Conservation (phyloP, 2,888 invertebrate genomes). For the Linnaemya vulpina region DNA sequence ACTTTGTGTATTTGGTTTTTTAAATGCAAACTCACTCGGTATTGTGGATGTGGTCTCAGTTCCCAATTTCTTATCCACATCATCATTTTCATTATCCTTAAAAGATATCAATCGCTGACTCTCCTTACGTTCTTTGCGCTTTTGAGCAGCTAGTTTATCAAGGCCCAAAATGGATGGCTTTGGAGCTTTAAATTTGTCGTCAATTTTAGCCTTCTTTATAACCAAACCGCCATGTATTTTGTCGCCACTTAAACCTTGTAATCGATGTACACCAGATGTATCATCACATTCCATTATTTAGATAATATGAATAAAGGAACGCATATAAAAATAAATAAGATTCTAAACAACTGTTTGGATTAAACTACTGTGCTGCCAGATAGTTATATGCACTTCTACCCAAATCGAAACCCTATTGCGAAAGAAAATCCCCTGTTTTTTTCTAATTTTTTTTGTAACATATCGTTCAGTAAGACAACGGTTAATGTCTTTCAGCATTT, state of each 20-base stretch:
- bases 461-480: too few relatives aligned
- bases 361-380: too few relatives aligned
- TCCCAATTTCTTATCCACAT: conserved; percentile 77
- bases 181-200: conserved; percentile 88
- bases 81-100: conserved; percentile 84
- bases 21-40: conserved; percentile 80
- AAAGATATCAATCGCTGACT: conserved; percentile 87
- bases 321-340: too few relatives aligned
- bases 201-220: conserved; percentile 85
- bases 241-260: conserved; percentile 87
- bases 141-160: conserved; percentile 92
- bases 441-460: too few relatives aligned
- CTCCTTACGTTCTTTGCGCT: conserved; percentile 86
- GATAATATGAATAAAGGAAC: background rate
- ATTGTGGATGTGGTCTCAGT: conserved; percentile 68
- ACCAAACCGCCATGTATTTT: conserved; percentile 88
- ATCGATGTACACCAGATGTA: conserved; percentile 85
- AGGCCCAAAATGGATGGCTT: conserved; percentile 91
- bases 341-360: too few relatives aligned
- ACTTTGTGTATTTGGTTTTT: conserved; percentile 80
- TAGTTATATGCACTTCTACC: too few relatives aligned
- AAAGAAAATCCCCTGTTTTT: too few relatives aligned
- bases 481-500: too few relatives aligned
- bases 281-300: conserved; percentile 73
- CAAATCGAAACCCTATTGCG: too few relatives aligned